Base-by-base conservation (phyloP, 2,113 vertebrate genomes). In the Chaetops frenatus region DNA sequence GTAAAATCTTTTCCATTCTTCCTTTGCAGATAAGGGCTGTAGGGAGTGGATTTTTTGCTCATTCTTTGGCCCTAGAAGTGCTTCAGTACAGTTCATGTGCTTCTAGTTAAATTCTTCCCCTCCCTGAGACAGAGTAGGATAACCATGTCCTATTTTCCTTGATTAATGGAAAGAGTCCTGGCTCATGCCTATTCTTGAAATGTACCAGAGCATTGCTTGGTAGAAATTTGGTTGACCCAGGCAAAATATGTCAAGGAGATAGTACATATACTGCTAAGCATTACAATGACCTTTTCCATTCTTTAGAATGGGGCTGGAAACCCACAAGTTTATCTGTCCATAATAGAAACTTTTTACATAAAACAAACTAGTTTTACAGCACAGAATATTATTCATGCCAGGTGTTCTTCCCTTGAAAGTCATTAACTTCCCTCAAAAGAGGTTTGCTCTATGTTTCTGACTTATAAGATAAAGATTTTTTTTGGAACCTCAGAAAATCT, bases 21-120 rank as follows among this genome's bases (percentile, higher is more conserved):
- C 23, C 22, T 48, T 64, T 57, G 25, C 16, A 58, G 6, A 12
- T 81, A 53, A 44, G 11, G 11, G 18, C 51, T 84, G 10, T 50
- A 51, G 15, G 24, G 31, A 74, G 51, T 62, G 29, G 4, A 1
- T 0, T 2, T 51, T 78, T 72, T 73, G 4, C 29, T 70, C 6
- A 10, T 87, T 61, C 12, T 72, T 16, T 78, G 25, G 12, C 35
- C 27, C 16, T 73, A 38, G 29, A 66, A 56, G 16, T 51, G 48
- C 27, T 71, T 62, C 9, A 54, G 8, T 56, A n/a, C 5, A 23
- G 5, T 56, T 88, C n/a, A 50, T 6, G 4, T 51, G 29, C 31
- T 87, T 84, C 33, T 67, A 64, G 9, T 56, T 71, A 79, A 91
- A 84, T 84, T 87, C 10, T 70, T 62, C 45, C 58, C n/a, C 10